A percentile compares a stretch with the other conserved stretches of the same genome.
These are phyloP conservation scores for Dascyllus trimaculatus DNA, from an alignment of 2,113 vertebrate genomes.

Conservation along the genomic window DNA sequence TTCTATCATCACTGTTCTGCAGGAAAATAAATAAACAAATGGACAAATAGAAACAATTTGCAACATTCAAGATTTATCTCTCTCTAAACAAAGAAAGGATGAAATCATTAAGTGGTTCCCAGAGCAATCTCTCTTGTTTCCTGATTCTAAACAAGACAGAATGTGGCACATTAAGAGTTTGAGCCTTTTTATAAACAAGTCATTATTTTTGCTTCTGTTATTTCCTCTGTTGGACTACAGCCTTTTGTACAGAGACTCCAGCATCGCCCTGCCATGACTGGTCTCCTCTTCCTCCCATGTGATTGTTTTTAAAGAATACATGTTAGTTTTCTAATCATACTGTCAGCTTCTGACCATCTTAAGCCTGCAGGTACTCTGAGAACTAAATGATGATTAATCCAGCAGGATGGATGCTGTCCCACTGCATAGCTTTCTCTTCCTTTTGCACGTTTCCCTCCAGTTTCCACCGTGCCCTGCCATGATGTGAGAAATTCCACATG, in stretches of 20 bases:
- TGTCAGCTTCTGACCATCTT: not conserved
- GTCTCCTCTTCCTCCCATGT: too few relatives aligned
- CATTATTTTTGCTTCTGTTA: not conserved
- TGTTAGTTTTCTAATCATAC: slow-evolving; percentile 20
- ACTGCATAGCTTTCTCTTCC: not conserved
- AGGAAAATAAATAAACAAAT: not conserved
- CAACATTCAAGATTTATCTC: not conserved
- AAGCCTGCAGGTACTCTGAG: not conserved
- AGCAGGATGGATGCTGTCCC: not conserved
- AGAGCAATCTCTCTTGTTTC: not conserved
- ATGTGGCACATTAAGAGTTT: slow-evolving; percentile 1
- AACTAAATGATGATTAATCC: not conserved
- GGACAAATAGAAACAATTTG: not conserved
- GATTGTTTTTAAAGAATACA: not conserved
- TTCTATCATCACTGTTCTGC: too few relatives aligned
- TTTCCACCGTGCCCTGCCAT: slow-evolving; percentile 41
- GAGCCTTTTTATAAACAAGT: not conserved
- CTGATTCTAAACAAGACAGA: slow-evolving; percentile 1
- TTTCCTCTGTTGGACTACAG: not conserved
- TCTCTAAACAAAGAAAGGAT: slow-evolving; percentile 6
- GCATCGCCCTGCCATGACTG: too few relatives aligned
- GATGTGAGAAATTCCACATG: slow-evolving; percentile 81
- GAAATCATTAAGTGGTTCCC: not conserved
- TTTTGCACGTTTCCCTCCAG: slow-evolving; percentile 1
- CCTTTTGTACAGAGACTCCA: too few relatives aligned